Percentiles rank a stretch among this genome's conserved stretches.
These are phyloP conservation scores for Apamea sordens DNA, from an alignment of 2,888 invertebrate species.

Conservation along the genomic window DNA sequence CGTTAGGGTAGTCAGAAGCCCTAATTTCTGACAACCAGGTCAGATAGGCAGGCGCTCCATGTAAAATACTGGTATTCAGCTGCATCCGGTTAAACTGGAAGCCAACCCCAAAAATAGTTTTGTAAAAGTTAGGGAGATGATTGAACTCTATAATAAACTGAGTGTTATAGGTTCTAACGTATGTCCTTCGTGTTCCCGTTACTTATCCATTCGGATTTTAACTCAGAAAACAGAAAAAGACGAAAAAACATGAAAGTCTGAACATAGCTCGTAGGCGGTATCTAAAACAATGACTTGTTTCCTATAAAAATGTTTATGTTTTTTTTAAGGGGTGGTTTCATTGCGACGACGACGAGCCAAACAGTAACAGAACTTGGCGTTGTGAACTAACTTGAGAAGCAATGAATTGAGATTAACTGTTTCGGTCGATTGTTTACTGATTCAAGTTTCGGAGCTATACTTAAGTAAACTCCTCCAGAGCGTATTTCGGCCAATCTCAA, in stretches of 20 bases:
- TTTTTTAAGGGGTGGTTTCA: conserved; percentile 40
- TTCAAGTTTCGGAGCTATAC: not conserved
- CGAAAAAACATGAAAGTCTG: conserved; percentile 2
- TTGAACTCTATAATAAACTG: not conserved
- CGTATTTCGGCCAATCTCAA: no score
- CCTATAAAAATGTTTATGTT: conserved; percentile 51
- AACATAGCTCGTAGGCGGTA: conserved; percentile 8
- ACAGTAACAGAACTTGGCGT: not conserved
- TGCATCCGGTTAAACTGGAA: no score
- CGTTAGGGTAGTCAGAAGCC: not conserved
- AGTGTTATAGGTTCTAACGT: no score
- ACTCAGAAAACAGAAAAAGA: not conserved
- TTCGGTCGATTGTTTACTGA: not conserved
- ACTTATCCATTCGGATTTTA: conserved; percentile 18
- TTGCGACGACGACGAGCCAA: not conserved
- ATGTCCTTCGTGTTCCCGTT: not conserved
- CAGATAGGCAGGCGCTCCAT: no score
- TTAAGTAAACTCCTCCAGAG: not conserved
- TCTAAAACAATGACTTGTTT: conserved; percentile 31
- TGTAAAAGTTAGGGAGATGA: not conserved
- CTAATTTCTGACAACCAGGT: not conserved
- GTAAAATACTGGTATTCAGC: no score
- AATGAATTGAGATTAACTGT: conserved; percentile 3
- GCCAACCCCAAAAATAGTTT: no score
- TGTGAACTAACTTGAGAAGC: not conserved